Evolutionary conservation across 2,797 vertebrate genomes (phyloP), one percentile per base, ranked within the genome.

Genomic region (Poecilia wingei): DNA sequence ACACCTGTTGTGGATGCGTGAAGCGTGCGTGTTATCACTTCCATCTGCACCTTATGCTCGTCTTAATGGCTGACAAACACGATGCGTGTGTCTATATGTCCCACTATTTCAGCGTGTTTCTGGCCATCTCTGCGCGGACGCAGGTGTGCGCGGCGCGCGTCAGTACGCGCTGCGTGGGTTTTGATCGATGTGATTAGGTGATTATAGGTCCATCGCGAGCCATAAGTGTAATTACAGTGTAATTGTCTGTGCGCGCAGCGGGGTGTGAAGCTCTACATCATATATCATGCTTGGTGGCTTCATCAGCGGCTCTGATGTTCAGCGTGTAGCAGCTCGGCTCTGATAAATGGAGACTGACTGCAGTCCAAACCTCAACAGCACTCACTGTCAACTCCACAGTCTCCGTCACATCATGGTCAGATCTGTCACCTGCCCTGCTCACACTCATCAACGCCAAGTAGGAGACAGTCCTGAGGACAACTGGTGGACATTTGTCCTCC

Each of bases 1-100:
- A 89, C 92, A 95, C 94, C 93, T 95, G 94, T 95, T 95, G 93
- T 94, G 9, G 81, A 75, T 72, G 76, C 53, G 80, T 25, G 59
- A 76, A 8, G 69, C 73, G 84, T 72, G 87, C 77, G 75, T 59
- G 79, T 20, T 74, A 28, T 31, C 53, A 79, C 3, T 77, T n/a
- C 81, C 41, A 1, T 64, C 43, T 51, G 75, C 69, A 47, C 59
- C 70, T 70, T 33, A 12, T 57, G 53, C 43, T 43, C 73, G 47
- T 83, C 77, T 79, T 66, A 77, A 87, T 85, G 78, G 72, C 61
- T 75, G 88, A 79, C 78, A 78, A 79, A 75, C 73, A n/a, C 70
- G 49, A 13, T 73, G 47, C 46, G n/a, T 72, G 79, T 82, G 18
- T 90, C 79, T 89, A 13, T 55, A 36, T 57, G n/a, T 84, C 84